phyloP scores from a whole-genome alignment of 1,140 invertebrate genomes.

The Leptinotarsa undecemlineata region DNA sequence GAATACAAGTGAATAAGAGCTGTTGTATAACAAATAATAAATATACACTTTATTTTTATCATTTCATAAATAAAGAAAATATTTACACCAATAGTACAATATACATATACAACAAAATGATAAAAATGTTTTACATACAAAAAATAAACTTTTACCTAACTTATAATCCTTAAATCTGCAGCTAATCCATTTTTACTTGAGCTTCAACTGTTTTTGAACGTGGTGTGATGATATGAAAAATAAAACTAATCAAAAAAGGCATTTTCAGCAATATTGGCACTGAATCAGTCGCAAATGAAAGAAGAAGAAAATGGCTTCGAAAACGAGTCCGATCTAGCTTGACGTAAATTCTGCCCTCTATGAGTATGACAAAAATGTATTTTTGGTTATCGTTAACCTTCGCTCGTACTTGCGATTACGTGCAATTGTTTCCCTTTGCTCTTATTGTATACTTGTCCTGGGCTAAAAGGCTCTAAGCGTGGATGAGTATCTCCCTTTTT shows the following conservation, averaged over 20 bases:
- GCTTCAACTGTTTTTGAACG: neutral
- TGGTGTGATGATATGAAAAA: neutral
- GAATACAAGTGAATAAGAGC: neutral
- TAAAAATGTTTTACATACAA: neutral
- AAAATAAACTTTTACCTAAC: constrained; percentile 4
- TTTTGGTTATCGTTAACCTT: constrained; percentile 23
- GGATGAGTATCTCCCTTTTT: constrained; percentile 61
- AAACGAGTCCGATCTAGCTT: neutral
- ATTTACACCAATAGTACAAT: constrained; percentile 39
- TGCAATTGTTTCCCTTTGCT: constrained; percentile 87
- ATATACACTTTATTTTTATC: constrained; percentile 36
- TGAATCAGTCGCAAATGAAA: constrained; percentile 20
- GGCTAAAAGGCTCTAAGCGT: constrained; percentile 79
- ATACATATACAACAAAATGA: constrained; percentile 15
- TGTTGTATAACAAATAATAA: constrained; percentile 35
- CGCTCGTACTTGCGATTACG: constrained; percentile 62
- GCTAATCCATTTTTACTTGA: neutral
- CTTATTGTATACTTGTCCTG: constrained; percentile 86
- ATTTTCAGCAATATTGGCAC: constrained; percentile 18
- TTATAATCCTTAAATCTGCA: neutral
- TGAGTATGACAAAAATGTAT: neutral
- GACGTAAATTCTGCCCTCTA: neutral
- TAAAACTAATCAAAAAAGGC: constrained; percentile 6
- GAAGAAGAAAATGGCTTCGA: neutral
- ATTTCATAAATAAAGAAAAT: constrained; percentile 33